Base-by-base conservation (phyloP, 1,140 invertebrate genomes). In the Hylaeus volcanicus region DNA sequence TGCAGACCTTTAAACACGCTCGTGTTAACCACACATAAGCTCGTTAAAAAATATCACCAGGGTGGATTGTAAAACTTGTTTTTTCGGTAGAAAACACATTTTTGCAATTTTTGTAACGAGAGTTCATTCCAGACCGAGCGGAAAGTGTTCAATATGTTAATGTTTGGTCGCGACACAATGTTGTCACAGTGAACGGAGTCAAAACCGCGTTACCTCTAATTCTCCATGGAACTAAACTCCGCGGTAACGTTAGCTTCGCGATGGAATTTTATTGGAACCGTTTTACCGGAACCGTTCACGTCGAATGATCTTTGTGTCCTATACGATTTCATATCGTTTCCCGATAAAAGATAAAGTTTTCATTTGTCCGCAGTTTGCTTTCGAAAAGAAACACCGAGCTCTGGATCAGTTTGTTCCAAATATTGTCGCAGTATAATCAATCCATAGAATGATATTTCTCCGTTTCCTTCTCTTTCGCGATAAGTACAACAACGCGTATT, bases 141-240 rank as follows among this genome's bases (percentile, higher is more conserved):
- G 0, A 15, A 15, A 53, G 39, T 53, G n/a, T 51, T 14, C 14
- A 11, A 61, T 9, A 53, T 43, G 58, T 71, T 89, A 84, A 90
- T 92, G 91, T 91, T 90, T 86, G 84, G 79, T 83, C 69, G 45
- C 74, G 83, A 77, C 66, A 72, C 80, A 74, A 53, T 51, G 39
- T 78, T 70, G 83, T 45, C 79, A 74, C 85, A 77, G 76, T 73
- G 86, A 91, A 83, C 86, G 88, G 90, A 91, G 88, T 91, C 86
- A 88, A 92, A 91, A 90, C 89, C 88, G 85, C 84, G 88, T 88
- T 86, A 86, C 75, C 86, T 82, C 88, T 89, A 90, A 91, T 91
- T 91, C 91, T 89, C 91, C 79, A 89, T 89, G 89, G 89, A 88
- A 91, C 91, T 88, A 82, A 91, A 87, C 74, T 71, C 48, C 56